Percentiles rank a stretch among this genome's conserved stretches.
Evolutionary conservation across 1,140 invertebrate genomes (phyloP).

Genomic region (Lepidurus packardi): DNA sequence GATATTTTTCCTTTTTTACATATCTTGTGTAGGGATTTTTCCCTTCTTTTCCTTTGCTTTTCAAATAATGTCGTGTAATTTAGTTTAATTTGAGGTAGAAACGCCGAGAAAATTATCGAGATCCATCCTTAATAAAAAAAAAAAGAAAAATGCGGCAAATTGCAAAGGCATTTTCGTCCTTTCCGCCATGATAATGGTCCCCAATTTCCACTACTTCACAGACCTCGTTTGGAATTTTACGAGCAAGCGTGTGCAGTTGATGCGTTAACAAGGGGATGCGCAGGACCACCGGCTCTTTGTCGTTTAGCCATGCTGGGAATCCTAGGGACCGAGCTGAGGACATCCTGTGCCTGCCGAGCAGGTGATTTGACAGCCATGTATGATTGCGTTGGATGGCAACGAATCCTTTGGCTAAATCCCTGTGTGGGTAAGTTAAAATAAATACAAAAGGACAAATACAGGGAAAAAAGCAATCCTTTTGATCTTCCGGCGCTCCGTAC

Average conservation of each 20-base stretch:
- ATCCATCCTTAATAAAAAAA: background rate
- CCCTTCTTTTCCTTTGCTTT: no score
- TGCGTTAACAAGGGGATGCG: conserved; percentile 78
- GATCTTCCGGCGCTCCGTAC: background rate
- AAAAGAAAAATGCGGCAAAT: background rate
- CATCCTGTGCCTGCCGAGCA: conserved; percentile 70
- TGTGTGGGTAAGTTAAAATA: conserved; percentile 69
- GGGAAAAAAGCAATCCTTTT: background rate
- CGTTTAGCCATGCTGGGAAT: conserved; percentile 74
- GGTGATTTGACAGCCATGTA: conserved; percentile 73
- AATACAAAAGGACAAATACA: conserved; percentile 25
- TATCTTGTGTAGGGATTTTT: no score
- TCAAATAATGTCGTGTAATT: no score
- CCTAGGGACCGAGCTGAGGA: conserved; percentile 73
- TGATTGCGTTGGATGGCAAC: conserved; percentile 80
- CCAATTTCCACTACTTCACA: conserved; percentile 42
- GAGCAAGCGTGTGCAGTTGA: conserved; percentile 85
- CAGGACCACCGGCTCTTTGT: conserved; percentile 71
- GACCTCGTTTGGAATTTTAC: conserved; percentile 72
- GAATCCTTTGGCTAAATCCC: conserved; percentile 83
- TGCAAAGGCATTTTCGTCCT: conserved; percentile 2
- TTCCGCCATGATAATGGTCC: background rate
- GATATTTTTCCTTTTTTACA: no score
- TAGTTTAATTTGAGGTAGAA: no score
- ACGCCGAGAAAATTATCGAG: no score